Evolutionary conservation across 2,888 invertebrate species (phyloP), one percentile per base, ranked within the genome.

Genomic region (Sclerodermus sp.): DNA sequence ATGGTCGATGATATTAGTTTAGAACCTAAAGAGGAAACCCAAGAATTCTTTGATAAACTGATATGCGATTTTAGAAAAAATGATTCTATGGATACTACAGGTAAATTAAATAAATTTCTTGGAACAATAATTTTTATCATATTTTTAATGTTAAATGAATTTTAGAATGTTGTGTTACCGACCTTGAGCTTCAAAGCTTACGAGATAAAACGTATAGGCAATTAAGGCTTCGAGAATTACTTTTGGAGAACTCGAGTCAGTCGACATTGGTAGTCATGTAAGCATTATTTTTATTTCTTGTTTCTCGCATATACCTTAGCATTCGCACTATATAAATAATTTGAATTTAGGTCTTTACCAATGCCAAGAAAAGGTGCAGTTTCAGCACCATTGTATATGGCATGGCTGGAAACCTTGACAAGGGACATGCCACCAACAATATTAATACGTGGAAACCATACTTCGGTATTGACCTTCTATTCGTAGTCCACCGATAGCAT

Each of bases 211-310:
- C 95, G 0, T 87, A 91, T 79, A 83, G 97, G 1, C 96, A 98
- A 73, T 81, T 99, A 67, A 84, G 96, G 57, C 83, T 97, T 57
- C 84, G 96, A 40, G 98, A 99, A 77, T 82, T 97, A 55, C 81
- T 99, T 30, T 80, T 90, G 44, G 87, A 93, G 73, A 89, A 98
- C 81, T 97, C 96, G 0, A 85, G 82, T 60, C 85, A 90, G 47
- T 89, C 97, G 0, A 85, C 88, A n/a, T 84, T 98, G 57, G 86
- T 99, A 64, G 94, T 98, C 47, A 95, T 98, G 98, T 97, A 87
- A 80, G 88, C 79, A 53, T 50, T 17, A 30, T 18, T 36, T 13
- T 39, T 46, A 44, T 32, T 40, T 29, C 12, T 14, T 23, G 9
- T 10, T 36, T 14, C 31, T 23, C n/a, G 13, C 4, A 8, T 15